Conservation (phyloP, 2,888 invertebrate species). For the Rhagonycha lutea region DNA sequence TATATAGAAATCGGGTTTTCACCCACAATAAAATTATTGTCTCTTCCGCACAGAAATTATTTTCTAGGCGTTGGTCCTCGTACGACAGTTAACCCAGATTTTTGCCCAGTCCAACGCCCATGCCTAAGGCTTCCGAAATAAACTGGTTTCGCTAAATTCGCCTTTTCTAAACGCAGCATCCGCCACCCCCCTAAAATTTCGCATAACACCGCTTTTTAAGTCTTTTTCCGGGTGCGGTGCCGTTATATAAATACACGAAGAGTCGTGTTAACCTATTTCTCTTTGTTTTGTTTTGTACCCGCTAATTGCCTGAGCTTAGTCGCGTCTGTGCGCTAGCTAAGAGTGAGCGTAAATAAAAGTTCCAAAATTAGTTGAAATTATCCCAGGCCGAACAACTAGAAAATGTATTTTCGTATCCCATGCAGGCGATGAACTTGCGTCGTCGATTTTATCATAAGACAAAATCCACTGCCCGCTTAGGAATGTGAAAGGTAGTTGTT, state of each 20-base stretch:
- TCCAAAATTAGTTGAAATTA: constrained; percentile 13
- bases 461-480: constrained; percentile 34
- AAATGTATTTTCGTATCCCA: constrained; percentile 1
- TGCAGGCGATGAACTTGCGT: neutral
- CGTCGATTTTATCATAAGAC: constrained; percentile 20
- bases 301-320: neutral
- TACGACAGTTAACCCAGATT: neutral
- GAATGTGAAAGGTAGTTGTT: constrained; percentile 42
- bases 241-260: neutral
- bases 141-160: neutral
- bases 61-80: neutral
- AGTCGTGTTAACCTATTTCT: neutral
- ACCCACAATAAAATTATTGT: constrained; percentile 9
- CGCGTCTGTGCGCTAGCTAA: neutral
- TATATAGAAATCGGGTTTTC: constrained; percentile 20
- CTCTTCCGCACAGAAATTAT: neutral
- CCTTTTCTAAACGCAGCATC: neutral
- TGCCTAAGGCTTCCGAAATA: neutral
- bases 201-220: too few relatives aligned
- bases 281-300: neutral
- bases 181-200: neutral
- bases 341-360: neutral
- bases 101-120: neutral
- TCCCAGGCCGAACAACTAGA: neutral
- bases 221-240: neutral